Conservation (phyloP, 2,888 invertebrate species). For the Alsophila aescularia region DNA sequence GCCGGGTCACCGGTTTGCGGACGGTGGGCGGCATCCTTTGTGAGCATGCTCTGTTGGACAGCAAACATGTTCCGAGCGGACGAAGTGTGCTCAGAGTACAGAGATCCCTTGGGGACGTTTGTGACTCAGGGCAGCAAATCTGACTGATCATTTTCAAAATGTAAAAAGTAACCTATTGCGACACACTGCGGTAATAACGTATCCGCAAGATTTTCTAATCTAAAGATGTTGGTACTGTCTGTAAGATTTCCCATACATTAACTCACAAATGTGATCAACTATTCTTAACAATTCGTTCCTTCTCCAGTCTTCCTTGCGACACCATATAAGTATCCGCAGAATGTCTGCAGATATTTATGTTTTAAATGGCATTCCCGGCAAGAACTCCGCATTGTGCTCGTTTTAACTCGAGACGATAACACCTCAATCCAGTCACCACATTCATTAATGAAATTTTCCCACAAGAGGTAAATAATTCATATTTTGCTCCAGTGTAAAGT, state of each 20-base stretch:
- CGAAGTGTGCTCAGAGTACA: not conserved
- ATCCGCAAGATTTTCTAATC: too few relatives aligned
- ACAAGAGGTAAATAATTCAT: too few relatives aligned
- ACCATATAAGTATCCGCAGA: too few relatives aligned
- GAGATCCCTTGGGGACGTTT: too few relatives aligned
- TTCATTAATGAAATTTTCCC: too few relatives aligned
- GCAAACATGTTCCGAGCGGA: not conserved
- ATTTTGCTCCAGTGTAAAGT: slow-evolving; percentile 11
- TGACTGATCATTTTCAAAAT: not conserved
- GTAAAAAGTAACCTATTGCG: too few relatives aligned
- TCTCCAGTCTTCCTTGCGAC: not conserved
- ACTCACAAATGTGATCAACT: not conserved
- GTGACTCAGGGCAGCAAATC: too few relatives aligned
- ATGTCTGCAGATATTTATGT: slow-evolving; percentile 2
- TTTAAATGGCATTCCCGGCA: not conserved
- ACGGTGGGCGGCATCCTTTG: not conserved
- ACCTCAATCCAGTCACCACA: slow-evolving; percentile 8
- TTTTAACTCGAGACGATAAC: too few relatives aligned
- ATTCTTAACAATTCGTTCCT: not conserved
- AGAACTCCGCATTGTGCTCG: slow-evolving; percentile 2
- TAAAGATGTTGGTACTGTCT: too few relatives aligned
- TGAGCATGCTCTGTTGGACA: not conserved
- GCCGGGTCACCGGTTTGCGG: slow-evolving; percentile 13
- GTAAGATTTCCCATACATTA: not conserved
- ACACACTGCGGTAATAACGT: too few relatives aligned